Conservation (phyloP, 1,140 invertebrate species). For the Eciton burchellii region DNA sequence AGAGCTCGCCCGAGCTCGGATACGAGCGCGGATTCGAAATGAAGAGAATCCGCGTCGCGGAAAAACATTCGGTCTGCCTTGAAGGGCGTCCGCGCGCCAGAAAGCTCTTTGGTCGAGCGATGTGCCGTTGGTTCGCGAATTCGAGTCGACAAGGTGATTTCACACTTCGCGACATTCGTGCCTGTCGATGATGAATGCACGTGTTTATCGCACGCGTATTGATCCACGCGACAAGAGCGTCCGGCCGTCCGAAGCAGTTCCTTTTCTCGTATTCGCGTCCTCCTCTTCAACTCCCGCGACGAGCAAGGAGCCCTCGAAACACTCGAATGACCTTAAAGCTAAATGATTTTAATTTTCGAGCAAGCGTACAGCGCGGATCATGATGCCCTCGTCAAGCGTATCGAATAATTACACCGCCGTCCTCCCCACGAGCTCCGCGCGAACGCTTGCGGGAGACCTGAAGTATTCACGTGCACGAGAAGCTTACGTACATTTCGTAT, state of each 20-base stretch:
- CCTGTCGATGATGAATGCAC: slow-evolving; percentile 28
- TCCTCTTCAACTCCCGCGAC: not conserved
- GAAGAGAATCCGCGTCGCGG: slow-evolving; percentile 56
- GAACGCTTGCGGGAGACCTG: slow-evolving; percentile 2
- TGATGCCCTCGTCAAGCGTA: slow-evolving; percentile 23
- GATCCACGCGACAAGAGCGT: not conserved
- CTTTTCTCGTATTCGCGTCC: not conserved
- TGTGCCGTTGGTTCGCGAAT: slow-evolving; percentile 8
- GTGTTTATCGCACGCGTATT: not conserved
- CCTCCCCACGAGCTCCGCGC: slow-evolving; percentile 5
- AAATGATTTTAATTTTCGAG: slow-evolving; percentile 48
- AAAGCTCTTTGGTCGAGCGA: slow-evolving; percentile 41
- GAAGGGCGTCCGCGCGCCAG: slow-evolving; percentile 54
- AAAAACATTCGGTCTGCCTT: slow-evolving; percentile 60
- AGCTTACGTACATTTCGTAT: slow-evolving; percentile 52
- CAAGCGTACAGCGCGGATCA: slow-evolving; percentile 23
- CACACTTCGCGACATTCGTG: not conserved
- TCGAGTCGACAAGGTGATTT: slow-evolving; percentile 61
- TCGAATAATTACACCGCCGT: slow-evolving; percentile 26
- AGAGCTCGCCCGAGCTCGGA: slow-evolving; percentile 35
- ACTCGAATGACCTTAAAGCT: slow-evolving; percentile 10
- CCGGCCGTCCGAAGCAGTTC: not conserved
- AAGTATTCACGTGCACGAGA: slow-evolving; percentile 48
- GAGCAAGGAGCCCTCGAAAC: not conserved
- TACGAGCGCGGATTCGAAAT: slow-evolving; percentile 55